Percentiles rank a stretch among this genome's conserved stretches.
These are phyloP conservation scores for Sisor rabdophorus DNA, from an alignment of 2,113 vertebrate species.

Conservation along the genomic window DNA sequence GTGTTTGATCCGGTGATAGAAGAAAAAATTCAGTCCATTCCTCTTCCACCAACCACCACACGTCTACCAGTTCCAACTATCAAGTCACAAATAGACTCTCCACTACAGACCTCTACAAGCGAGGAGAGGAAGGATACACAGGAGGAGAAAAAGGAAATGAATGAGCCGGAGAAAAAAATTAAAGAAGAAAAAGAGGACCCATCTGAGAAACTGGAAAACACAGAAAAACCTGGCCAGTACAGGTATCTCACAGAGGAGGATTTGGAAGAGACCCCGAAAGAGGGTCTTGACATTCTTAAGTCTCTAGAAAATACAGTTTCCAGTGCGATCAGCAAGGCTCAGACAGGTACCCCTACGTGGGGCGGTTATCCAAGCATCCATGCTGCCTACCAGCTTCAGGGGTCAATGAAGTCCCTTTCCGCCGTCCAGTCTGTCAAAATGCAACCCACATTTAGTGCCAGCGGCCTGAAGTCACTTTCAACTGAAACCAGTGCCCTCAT, in stretches of 20 bases:
- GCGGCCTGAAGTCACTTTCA: slow-evolving; percentile 73
- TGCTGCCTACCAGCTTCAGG: slow-evolving; percentile 94
- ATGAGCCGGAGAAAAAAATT: slow-evolving; percentile 78
- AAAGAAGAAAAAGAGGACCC: slow-evolving; percentile 90
- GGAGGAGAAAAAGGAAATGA: slow-evolving; percentile 67
- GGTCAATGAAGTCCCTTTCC: slow-evolving; percentile 78
- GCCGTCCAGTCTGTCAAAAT: slow-evolving; percentile 83
- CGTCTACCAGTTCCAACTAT: slow-evolving; percentile 78
- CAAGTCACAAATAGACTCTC: slow-evolving; percentile 83
- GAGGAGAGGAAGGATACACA: slow-evolving; percentile 79
- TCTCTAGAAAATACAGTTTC: slow-evolving; percentile 96
- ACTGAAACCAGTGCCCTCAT: slow-evolving; percentile 79
- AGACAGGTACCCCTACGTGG: slow-evolving; percentile 96
- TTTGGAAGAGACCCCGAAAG: slow-evolving; percentile 90
- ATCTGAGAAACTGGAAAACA: slow-evolving; percentile 77
- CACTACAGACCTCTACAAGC: slow-evolving; percentile 58
- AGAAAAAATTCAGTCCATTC: slow-evolving; percentile 97
- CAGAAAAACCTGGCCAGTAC: slow-evolving; percentile 77
- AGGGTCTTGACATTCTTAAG: slow-evolving; percentile 91
- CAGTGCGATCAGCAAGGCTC: slow-evolving; percentile 96
- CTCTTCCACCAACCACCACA: slow-evolving; percentile 90
- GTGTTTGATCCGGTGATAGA: slow-evolving; percentile 90
- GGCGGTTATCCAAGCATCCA: slow-evolving; percentile 98
- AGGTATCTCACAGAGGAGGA: slow-evolving; percentile 96
- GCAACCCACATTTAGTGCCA: slow-evolving; percentile 80